Percentiles rank a stretch among this genome's conserved stretches.
Evolutionary conservation across 2,888 invertebrate species (phyloP).

Genomic region (Gymnocheta viridis): DNA sequence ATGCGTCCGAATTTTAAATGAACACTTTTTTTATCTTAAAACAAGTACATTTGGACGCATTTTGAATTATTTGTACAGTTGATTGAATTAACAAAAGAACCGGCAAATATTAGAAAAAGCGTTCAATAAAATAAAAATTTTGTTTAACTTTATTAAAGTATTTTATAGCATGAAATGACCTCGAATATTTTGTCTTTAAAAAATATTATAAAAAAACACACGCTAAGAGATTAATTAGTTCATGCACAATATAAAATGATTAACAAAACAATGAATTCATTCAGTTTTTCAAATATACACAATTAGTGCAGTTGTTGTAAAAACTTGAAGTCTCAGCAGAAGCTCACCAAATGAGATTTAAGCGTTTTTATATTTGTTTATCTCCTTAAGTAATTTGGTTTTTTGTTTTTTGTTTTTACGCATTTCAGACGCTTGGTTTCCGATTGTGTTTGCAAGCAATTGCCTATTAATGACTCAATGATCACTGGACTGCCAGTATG

Average conservation of each 20-base stretch:
- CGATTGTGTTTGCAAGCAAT: constrained; percentile 1
- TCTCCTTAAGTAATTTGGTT: constrained; percentile 9
- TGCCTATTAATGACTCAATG: constrained; percentile 16
- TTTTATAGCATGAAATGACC: constrained; percentile 27
- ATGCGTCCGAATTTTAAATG: not conserved
- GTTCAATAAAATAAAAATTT: not conserved
- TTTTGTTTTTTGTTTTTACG: not conserved
- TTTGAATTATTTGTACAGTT: not conserved
- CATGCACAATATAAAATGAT: constrained; percentile 33
- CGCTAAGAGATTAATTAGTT: constrained; percentile 17
- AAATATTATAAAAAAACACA: not conserved
- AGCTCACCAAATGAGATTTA: not conserved
- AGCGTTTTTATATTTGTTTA: not conserved
- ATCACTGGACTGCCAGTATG: not conserved
- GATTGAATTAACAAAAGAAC: not conserved
- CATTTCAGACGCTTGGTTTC: not conserved
- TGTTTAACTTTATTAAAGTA: not conserved
- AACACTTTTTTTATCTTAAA: not conserved
- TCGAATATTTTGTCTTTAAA: constrained; percentile 28
- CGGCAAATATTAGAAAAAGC: not conserved
- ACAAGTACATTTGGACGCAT: not conserved
- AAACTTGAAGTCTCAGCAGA: not conserved
- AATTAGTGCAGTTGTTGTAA: not conserved
- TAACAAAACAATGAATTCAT: constrained; percentile 18
- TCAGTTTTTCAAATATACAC: not conserved